Base-by-base conservation (phyloP, 2,113 vertebrate species). In the Cyprinodon variegatus region DNA sequence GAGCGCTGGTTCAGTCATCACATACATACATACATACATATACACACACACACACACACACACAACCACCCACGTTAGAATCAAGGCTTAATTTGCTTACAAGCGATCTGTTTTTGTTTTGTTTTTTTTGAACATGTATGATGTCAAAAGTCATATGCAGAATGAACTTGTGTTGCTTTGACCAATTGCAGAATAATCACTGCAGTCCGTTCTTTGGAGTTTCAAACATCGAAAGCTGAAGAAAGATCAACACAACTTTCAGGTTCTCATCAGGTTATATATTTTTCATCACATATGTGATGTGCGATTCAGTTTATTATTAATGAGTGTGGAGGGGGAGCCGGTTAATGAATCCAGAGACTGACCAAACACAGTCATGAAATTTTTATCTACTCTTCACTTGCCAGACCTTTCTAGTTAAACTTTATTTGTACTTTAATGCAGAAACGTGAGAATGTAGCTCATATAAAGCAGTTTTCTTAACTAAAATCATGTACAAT, bases 241-340 rank as follows among this genome's bases (percentile, higher is more conserved):
- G 60, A 88, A 85, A 89, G 86, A 75, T 86, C 83, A 81, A 53
- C 68, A 69, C 75, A 43, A 57, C 74, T 72, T 74, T 62, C 72
- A 82, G 77, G 65, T 87, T 88, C 79, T 80, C 83, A 78, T 41
- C 39, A 84, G 74, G 46, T 83, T 83, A 92, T 91, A 39, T 74
- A 90, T 88, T 88, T 92, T 91, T 90, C 40, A 90, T 88, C 67
- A 83, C 74, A 61, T 86, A 87, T 83, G 87, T 89, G 90, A 91
- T 84, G 80, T 83, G 91, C 87, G 63, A 86, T 69, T 88, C 45
- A 10, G 36, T 88, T 46, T 43, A 90, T 90, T 88, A 89, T 92
- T 89, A 84, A 92, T 89, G 48, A 81, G 77, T 2, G 77, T 2
- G 64, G 15, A 64, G 45, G 20, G 72, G 65, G 13, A 65, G 40